Conservation (phyloP, 2,797 vertebrate species). For the Gallinago stenura region DNA sequence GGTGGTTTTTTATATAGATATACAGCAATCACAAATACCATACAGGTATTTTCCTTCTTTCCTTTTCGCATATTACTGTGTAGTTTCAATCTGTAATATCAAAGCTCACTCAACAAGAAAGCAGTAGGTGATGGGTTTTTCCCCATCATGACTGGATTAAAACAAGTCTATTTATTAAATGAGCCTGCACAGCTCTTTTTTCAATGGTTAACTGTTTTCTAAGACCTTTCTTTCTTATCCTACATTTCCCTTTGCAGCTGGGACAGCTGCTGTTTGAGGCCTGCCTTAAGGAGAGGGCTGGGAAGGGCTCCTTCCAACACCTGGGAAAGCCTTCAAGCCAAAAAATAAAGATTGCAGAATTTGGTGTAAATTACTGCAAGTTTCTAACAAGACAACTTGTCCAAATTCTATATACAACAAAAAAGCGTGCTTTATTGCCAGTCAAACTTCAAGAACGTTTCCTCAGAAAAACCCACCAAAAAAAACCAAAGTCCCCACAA, state of each 20-base stretch:
- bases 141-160: background rate
- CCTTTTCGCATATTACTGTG: background rate
- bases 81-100: background rate
- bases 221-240: background rate
- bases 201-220: background rate
- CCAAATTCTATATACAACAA: background rate
- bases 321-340: background rate
- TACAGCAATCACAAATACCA: background rate
- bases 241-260: background rate
- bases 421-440: background rate
- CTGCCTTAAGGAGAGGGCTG: background rate
- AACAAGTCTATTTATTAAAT: background rate
- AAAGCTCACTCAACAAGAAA: background rate
- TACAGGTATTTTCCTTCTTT: background rate
- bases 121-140: rapidly evolving
- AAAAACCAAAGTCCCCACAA: background rate
- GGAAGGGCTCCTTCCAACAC: background rate
- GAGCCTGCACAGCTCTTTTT: background rate
- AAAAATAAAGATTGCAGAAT: background rate
- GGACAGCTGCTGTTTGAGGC: background rate
- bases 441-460: background rate
- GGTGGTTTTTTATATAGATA: background rate
- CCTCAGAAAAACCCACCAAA: background rate
- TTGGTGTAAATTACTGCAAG: background rate
- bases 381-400: background rate